Conservation (phyloP, 2,113 vertebrate genomes). For the Noturus placidus region DNA sequence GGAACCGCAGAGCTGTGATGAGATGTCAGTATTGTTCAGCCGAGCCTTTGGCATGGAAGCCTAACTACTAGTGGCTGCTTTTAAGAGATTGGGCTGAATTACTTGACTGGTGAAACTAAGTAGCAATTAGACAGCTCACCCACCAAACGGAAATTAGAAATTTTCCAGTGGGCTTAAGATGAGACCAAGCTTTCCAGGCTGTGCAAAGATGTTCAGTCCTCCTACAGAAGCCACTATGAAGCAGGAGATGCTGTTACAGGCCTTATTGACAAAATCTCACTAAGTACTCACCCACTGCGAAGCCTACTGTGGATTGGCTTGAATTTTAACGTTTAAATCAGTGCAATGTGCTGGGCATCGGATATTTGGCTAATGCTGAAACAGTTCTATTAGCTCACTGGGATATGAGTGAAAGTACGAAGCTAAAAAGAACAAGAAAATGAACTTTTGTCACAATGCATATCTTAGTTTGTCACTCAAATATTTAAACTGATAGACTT, state of each 20-base stretch:
- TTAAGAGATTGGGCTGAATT: constrained; percentile 75
- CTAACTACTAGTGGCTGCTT: constrained; percentile 75
- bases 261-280: constrained; percentile 52
- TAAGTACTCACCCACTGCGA: constrained; percentile 28
- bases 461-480: constrained; percentile 58
- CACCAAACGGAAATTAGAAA: constrained; percentile 77
- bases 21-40: constrained; percentile 74
- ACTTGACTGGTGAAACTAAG: constrained; percentile 78
- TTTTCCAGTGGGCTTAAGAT: constrained; percentile 75
- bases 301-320: not conserved
- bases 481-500: constrained; percentile 41
- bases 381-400: constrained; percentile 11
- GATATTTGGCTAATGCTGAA: constrained; percentile 34
- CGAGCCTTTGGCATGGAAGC: constrained; percentile 59
- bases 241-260: constrained; percentile 52
- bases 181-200: constrained; percentile 58
- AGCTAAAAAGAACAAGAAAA: constrained; percentile 24
- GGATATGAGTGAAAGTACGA: not conserved
- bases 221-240: constrained; percentile 58
- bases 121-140: constrained; percentile 78
- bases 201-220: constrained; percentile 56
- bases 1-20: constrained; percentile 63
- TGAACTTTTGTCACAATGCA: constrained; percentile 55
- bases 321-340: constrained; percentile 1
- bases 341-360: not conserved